phyloP scores from a whole-genome alignment of 2,113 vertebrate species.

The Alouatta palliata region DNA sequence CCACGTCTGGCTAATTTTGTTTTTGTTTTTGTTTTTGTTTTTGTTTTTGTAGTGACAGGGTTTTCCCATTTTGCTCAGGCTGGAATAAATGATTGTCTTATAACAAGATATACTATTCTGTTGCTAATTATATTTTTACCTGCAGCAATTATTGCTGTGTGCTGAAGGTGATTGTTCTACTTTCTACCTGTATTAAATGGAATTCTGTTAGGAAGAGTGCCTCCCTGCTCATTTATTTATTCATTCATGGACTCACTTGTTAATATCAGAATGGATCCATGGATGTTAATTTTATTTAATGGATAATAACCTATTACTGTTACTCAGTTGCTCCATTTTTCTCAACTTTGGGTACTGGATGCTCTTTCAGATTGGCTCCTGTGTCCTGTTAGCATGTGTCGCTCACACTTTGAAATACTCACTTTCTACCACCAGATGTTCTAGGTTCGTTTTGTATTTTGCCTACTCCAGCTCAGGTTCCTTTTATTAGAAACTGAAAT shows the following conservation, averaged over 20 bases:
- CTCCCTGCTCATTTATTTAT: not conserved
- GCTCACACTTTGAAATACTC: not conserved
- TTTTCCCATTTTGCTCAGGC: too few relatives aligned
- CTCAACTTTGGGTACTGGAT: not conserved
- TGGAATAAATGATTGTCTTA: not conserved
- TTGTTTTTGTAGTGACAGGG: too few relatives aligned
- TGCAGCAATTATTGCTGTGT: not conserved
- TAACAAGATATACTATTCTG: not conserved
- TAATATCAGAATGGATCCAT: not conserved
- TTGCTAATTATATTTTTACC: not conserved
- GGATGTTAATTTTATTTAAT: not conserved
- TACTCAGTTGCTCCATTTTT: not conserved
- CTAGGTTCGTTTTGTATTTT: not conserved
- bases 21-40: too few relatives aligned
- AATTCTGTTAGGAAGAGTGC: constrained; percentile 23
- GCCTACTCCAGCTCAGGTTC: not conserved
- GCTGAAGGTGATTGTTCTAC: not conserved
- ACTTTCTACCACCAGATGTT: not conserved
- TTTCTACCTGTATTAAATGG: not conserved
- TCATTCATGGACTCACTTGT: not conserved
- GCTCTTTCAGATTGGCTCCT: not conserved
- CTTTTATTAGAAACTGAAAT: constrained; percentile 18
- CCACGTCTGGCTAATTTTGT: too few relatives aligned
- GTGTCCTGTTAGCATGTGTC: not conserved
- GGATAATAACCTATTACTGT: not conserved